A percentile compares a stretch with the other conserved stretches of the same genome.
Conservation (phyloP, 2,113 vertebrate species). For the Lepidothrix coronata region DNA sequence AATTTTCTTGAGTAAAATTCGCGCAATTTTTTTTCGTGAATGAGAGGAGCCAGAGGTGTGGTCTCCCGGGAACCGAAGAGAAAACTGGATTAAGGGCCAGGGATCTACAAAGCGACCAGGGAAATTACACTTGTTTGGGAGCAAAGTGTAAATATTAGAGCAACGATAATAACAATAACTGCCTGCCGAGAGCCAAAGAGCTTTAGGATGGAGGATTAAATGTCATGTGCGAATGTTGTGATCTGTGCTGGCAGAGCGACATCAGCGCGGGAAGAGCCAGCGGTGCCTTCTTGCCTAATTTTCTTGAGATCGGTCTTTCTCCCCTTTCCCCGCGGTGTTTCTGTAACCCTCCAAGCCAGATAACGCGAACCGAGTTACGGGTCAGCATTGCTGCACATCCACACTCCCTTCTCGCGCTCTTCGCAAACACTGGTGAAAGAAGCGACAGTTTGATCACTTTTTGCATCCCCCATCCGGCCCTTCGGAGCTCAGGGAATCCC, state of each 20-base stretch:
- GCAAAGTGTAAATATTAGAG: neutral
- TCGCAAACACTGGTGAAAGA: neutral
- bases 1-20: neutral
- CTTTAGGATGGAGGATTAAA: neutral
- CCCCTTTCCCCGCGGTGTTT: neutral
- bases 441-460: rapidly evolving
- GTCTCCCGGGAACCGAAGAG: neutral
- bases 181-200: neutral
- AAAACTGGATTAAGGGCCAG: neutral
- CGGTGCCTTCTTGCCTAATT: neutral
- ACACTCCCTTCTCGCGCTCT: neutral
- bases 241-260: neutral
- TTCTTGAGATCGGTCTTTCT: neutral
- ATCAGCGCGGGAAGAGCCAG: neutral
- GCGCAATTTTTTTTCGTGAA: neutral
- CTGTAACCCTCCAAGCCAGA: neutral
- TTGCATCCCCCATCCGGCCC: neutral
- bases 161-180: neutral
- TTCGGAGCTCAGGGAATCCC: neutral
- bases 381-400: neutral
- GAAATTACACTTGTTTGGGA: neutral
- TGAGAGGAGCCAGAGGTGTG: neutral
- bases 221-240: neutral
- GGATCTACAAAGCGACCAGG: neutral
- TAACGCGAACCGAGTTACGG: rapidly evolving